phyloP scores from a whole-genome alignment of 1,140 invertebrate species.

The Zaprionus lachaisei region DNA sequence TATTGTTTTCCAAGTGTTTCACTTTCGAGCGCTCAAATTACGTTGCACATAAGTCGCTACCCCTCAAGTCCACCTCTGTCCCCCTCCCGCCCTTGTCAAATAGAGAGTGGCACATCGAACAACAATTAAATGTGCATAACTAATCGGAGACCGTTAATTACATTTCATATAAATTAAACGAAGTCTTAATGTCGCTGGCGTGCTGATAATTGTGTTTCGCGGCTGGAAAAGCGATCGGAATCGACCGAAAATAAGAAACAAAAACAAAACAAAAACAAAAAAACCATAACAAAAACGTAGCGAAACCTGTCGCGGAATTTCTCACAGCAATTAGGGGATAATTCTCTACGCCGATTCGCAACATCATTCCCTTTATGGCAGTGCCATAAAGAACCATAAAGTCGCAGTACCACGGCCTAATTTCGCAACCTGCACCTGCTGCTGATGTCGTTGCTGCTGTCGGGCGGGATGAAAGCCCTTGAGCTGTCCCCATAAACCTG shows the following conservation, averaged over 20 bases:
- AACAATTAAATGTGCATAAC: slow-evolving; percentile 71
- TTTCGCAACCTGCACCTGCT: slow-evolving; percentile 14
- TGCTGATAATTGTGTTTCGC: slow-evolving; percentile 60
- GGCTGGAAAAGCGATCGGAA: slow-evolving; percentile 12
- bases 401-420: slow-evolving; percentile 8
- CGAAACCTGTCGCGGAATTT: slow-evolving; percentile 40
- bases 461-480: slow-evolving; percentile 4
- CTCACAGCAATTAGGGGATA: slow-evolving; percentile 39
- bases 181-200: slow-evolving; percentile 54
- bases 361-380: not conserved
- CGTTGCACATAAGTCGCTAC: slow-evolving; percentile 59
- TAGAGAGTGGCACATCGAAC: slow-evolving; percentile 40
- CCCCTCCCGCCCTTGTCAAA: not conserved
- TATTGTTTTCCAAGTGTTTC: slow-evolving; percentile 10
- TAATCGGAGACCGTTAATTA: slow-evolving; percentile 51
- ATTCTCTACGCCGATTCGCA: not conserved
- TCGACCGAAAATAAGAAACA: not conserved
- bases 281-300: slow-evolving; percentile 2
- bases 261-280: not conserved
- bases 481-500: slow-evolving; percentile 34
- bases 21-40: slow-evolving; percentile 48
- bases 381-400: slow-evolving; percentile 12
- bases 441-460: not conserved
- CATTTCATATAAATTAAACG: slow-evolving; percentile 58
- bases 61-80: slow-evolving; percentile 17